Conservation (phyloP, 2,797 vertebrate genomes). For the Eleutherodactylus coqui region DNA sequence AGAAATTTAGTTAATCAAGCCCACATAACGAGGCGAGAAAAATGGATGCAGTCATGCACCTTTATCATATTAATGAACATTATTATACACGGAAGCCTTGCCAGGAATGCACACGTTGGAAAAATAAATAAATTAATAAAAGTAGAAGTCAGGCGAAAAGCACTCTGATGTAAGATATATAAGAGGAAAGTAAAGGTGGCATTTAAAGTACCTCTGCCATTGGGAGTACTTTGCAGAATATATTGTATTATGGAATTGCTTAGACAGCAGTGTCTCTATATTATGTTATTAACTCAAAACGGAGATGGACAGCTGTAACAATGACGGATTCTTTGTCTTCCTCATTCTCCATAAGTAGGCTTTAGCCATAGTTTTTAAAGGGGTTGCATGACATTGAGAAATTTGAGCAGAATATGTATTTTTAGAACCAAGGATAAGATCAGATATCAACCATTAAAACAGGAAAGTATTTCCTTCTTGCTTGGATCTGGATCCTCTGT, state of each 20-base stretch:
- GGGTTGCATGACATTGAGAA: not conserved
- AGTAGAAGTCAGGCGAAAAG: not conserved
- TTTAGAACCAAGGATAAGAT: too few relatives aligned
- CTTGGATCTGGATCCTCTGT: too few relatives aligned
- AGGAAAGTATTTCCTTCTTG: not conserved
- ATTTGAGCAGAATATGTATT: not conserved
- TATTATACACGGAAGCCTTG: conserved; percentile 9
- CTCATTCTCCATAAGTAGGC: not conserved
- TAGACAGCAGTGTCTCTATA: not conserved
- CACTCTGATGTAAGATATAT: not conserved
- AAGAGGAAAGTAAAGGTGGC: not conserved
- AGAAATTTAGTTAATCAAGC: conserved; percentile 58
- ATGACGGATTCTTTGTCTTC: not conserved
- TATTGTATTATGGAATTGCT: conserved; percentile 3
- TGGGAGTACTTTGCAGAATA: not conserved
- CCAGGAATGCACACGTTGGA: conserved; percentile 28
- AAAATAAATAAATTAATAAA: conserved; percentile 17
- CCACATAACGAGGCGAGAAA: conserved; percentile 52
- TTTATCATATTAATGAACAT: conserved; percentile 47
- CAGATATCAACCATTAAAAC: too few relatives aligned
- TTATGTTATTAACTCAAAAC: not conserved
- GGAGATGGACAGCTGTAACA: not conserved
- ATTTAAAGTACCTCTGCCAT: not conserved
- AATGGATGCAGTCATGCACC: conserved; percentile 35
- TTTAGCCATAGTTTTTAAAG: not conserved